These are phyloP conservation scores for Philypnodon macrostomus DNA, from an alignment of 2,797 vertebrate species.

Conservation along the genomic window DNA sequence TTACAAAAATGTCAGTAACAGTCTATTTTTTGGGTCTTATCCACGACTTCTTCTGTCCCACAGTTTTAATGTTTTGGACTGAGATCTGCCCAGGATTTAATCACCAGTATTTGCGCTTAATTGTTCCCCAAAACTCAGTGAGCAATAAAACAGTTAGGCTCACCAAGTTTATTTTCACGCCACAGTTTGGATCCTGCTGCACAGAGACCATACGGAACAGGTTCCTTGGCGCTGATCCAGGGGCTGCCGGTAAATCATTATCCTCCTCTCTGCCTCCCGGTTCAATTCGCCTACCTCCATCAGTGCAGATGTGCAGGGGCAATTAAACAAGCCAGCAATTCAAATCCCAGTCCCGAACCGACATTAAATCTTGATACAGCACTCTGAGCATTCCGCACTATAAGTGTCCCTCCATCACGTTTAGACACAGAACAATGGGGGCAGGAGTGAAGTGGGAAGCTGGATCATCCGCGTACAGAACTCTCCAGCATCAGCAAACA, in stretches of 20 bases:
- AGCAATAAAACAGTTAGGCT: too few species aligned
- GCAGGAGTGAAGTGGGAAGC: constrained; percentile 3
- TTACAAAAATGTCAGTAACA: too few species aligned
- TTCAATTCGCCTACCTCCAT: constrained; percentile 6
- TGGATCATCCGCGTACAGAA: background rate
- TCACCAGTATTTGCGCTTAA: too few species aligned
- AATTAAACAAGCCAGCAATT: constrained; percentile 39
- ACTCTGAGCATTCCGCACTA: background rate
- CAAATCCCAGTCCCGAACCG: constrained; percentile 20
- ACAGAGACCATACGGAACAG: background rate
- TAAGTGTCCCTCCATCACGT: background rate
- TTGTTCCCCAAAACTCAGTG: too few species aligned
- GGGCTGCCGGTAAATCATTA: constrained; percentile 13
- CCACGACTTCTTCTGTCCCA: too few species aligned
- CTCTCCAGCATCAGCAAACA: constrained; percentile 31
- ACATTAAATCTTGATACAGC: constrained; percentile 33
- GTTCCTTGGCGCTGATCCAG: constrained; percentile 28
- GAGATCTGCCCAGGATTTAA: too few species aligned
- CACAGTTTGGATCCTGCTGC: background rate
- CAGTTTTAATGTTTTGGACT: too few species aligned
- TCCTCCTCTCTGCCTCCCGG: constrained; percentile 2
- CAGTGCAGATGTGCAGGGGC: constrained; percentile 25
- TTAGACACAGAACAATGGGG: background rate
- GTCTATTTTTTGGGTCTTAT: too few species aligned
- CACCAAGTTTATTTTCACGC: background rate